Percentiles rank a stretch among this genome's conserved stretches.
Evolutionary conservation across 1,140 invertebrate species (phyloP).

Genomic region (Pentalonia nigronervosa): DNA sequence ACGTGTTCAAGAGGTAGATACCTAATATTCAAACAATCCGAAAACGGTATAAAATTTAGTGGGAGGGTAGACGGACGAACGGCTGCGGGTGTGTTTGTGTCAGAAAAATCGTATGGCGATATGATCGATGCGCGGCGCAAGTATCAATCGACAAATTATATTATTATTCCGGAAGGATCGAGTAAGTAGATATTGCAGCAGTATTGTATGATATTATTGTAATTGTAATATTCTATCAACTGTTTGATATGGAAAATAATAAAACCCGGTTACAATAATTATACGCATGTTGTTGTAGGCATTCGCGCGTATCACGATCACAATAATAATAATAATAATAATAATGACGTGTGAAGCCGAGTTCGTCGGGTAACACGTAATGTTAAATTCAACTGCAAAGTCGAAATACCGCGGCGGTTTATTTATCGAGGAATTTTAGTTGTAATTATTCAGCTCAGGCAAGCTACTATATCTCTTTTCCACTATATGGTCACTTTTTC

Average conservation of each 20-base stretch:
- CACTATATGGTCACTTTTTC: neutral
- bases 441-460: neutral
- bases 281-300: neutral
- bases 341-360: neutral
- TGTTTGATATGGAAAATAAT: neutral
- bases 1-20: too few relatives aligned
- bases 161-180: constrained; percentile 2
- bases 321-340: neutral
- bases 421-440: neutral
- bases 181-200: neutral
- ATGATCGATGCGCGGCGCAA: neutral
- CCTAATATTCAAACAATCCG: too few relatives aligned
- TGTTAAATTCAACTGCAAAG: neutral
- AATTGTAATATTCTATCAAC: neutral
- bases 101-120: neutral
- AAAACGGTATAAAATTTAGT: neutral
- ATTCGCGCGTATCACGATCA: neutral
- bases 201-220: neutral
- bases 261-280: neutral
- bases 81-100: neutral
- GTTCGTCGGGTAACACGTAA: neutral
- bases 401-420: neutral
- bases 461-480: too few relatives aligned
- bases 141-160: neutral
- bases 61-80: neutral